Evolutionary conservation across 2,797 vertebrate genomes (phyloP), one percentile per base, ranked within the genome.

Genomic region (Rousettus madagascariensis): DNA sequence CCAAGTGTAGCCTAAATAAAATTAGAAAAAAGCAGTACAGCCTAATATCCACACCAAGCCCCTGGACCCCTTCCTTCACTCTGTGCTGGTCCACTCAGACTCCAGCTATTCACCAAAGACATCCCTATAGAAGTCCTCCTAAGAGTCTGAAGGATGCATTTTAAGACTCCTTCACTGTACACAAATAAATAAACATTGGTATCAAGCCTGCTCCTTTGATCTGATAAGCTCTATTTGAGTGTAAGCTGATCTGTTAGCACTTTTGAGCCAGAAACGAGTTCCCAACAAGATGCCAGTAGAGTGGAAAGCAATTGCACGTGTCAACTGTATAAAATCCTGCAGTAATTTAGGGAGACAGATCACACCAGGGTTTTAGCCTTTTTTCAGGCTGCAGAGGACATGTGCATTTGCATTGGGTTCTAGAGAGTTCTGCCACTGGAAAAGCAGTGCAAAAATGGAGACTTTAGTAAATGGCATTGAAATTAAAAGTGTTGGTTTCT

Each of bases 171-270:
- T 88, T 86, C 30, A 9, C 13, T 53, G 51, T 49, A 33, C 41
- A 49, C 24, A 12, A 30, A 36, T 46, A 80, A 79, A 65, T 22
- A 84, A 95, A 80, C 19, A 51, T 61, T 33, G 41, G 19, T 12
- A 36, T 1, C 6, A 26, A 96, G 30, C 19, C 78, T 69, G 51
- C 46, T 80, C 63, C 65, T 95, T 75, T 71, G 77, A 90, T 78
- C 72, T 78, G 66, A 72, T 77, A 90, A 92, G 16, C 43, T 74
- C 71, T 55, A 28, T 75, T 46, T 30, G 46, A 75, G 69, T 26
- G 28, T 59, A 83, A 57, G 26, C 20, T 33, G 59, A 89, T 57
- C 55, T 11, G 51, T 72, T 59, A 74, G 69, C 59, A 61, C n/a
- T 41, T 79, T 41, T 33, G 49, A 89, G 30, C 49, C 0, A 5